Base-by-base conservation (phyloP, 2,797 vertebrate species). In the Pseudochaenichthys georgianus region DNA sequence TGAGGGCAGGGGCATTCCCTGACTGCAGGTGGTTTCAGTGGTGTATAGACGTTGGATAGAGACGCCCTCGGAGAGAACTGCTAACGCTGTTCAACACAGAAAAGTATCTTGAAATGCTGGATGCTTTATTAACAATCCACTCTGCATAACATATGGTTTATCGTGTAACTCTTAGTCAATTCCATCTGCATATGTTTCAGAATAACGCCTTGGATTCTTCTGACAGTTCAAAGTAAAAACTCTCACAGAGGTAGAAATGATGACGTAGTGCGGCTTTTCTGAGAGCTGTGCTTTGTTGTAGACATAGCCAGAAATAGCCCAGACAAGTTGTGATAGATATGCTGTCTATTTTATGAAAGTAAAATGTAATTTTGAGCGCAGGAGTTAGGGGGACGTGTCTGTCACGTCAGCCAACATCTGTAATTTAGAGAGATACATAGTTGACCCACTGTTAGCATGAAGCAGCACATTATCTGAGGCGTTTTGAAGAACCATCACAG, bases 21-120 rank as follows among this genome's bases (percentile, higher is more conserved):
- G 86, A 81, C 81, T 87, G 86, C 80, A 77, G 63, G 82, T 64
- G 19, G 59, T 77, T 55, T 64, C 45, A 54, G 51, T 57, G 53
- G 4, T 68, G 7, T 43, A 41, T 64, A 42, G 42, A 60, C 43
- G n/a, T 2, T 13, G 41, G 41, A 11, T 17, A 50, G 64, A 81
- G 19, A 53, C 13, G 55, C 17, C 31, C 13, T 62, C 1, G 28
- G 12, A 42, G 34, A 54, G 6, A 12, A 7, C 2, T 21, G 21
- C 48, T 67, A 0, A 67, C 13, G 64, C 3, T 51, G 50, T 45
- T 34, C 46, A 60, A 47, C 46, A 50, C 3, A 46, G 3, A 23
- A 50, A 43, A 21, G 4, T 31, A 17, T 41, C 13, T 21, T 5
- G 38, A 0, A 15, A 62, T 62, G 4, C 21, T 34, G 10, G 9